Conservation (phyloP, 2,113 vertebrate genomes). For the Rhea pennata region DNA sequence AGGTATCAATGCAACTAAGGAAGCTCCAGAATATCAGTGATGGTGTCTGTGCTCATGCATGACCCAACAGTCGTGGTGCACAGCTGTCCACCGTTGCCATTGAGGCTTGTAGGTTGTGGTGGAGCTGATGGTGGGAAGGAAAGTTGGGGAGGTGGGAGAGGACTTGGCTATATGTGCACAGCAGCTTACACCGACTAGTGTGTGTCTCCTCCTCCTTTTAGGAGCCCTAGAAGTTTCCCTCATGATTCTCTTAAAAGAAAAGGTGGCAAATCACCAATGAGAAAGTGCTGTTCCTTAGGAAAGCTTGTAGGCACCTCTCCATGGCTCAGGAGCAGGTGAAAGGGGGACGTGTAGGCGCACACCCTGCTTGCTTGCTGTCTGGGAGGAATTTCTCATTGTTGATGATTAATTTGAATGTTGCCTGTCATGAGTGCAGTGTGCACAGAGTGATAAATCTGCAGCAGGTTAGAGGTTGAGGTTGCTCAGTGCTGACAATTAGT, state of each 20-base stretch:
- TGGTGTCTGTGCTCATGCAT: not conserved
- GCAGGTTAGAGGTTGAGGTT: slow-evolving; percentile 68
- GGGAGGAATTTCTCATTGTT: slow-evolving; percentile 47
- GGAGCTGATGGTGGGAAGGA: not conserved
- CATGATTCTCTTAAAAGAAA: not conserved
- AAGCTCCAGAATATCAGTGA: fast-evolving
- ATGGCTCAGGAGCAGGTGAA: not conserved
- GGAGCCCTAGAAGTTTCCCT: not conserved
- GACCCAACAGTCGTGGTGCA: not conserved
- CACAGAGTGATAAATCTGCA: slow-evolving; percentile 67
- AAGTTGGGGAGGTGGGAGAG: not conserved
- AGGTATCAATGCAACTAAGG: not conserved
- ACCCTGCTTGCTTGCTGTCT: not conserved
- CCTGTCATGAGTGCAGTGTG: slow-evolving; percentile 51
- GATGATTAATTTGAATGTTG: slow-evolving; percentile 52
- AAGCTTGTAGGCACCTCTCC: not conserved
- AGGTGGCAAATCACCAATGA: not conserved
- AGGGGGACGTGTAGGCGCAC: not conserved
- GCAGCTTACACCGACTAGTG: not conserved
- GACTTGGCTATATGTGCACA: not conserved
- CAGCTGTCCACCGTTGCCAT: fast-evolving
- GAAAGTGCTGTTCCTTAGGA: not conserved
- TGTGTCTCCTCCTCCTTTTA: not conserved
- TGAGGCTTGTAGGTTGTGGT: not conserved
- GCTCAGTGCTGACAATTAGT: slow-evolving; percentile 67